Conservation (phyloP, 2,113 vertebrate genomes). For the Pollimyrus isidori region DNA sequence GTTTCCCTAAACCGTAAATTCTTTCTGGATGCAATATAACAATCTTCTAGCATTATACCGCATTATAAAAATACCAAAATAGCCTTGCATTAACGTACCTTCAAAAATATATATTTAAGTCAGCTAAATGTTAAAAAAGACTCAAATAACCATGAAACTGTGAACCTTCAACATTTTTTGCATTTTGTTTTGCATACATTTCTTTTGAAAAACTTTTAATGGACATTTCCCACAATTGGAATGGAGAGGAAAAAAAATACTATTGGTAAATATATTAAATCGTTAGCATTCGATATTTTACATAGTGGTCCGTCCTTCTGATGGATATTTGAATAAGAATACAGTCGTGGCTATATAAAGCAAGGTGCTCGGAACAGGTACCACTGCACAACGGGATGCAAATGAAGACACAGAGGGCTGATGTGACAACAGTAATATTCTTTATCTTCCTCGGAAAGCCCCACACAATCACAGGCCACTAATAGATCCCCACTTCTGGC, state of each 20-base stretch:
- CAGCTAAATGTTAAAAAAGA: background rate
- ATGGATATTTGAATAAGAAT: background rate
- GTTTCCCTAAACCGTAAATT: background rate
- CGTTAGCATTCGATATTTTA: background rate
- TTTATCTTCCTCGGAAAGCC: constrained; percentile 57
- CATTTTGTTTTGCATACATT: background rate
- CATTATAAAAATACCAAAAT: background rate
- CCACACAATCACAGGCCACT: constrained; percentile 66
- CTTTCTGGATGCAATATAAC: background rate
- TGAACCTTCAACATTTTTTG: background rate
- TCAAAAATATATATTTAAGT: background rate
- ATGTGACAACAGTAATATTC: constrained; percentile 33
- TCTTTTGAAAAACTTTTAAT: background rate
- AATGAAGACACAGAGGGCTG: background rate
- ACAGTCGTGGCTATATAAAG: background rate
- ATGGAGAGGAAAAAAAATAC: background rate
- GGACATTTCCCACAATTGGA: background rate
- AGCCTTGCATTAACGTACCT: background rate
- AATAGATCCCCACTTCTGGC: constrained; percentile 74
- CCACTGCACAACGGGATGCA: constrained; percentile 27
- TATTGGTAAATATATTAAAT: background rate
- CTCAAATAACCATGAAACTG: background rate
- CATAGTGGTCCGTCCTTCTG: background rate
- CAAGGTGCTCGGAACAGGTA: background rate
- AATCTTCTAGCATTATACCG: background rate